phyloP scores from a whole-genome alignment of 2,888 invertebrate genomes.

The Hofmannophila pseudospretella region DNA sequence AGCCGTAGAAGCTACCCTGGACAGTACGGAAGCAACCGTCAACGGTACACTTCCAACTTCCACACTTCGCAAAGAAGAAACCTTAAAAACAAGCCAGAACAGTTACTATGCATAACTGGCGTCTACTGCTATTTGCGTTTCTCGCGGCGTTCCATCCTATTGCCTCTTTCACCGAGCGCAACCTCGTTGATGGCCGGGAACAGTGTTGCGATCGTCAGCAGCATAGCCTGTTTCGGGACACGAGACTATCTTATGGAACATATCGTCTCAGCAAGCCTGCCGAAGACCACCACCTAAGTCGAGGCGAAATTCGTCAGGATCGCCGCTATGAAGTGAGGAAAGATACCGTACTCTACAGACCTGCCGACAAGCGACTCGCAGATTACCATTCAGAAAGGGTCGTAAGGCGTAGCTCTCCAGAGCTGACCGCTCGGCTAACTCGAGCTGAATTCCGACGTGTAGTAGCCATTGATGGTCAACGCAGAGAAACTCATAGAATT shows the following conservation, averaged over 20 bases:
- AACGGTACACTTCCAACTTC: conserved; percentile 42
- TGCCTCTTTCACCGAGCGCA: conserved; percentile 47
- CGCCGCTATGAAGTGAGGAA: conserved; percentile 25
- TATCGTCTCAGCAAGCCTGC: conserved; percentile 20
- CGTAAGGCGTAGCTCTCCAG: conserved; percentile 1
- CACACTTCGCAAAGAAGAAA: conserved; percentile 32
- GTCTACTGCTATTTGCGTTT: conserved; percentile 63
- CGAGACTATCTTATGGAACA: conserved; percentile 30
- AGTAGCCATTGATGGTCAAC: neutral
- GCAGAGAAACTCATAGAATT: conserved; percentile 3
- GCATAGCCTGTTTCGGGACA: conserved; percentile 27
- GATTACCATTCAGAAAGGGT: conserved; percentile 3
- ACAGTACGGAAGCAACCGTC: conserved; percentile 59
- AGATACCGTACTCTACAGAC: conserved; percentile 2
- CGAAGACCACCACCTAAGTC: conserved; percentile 17
- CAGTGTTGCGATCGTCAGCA: conserved; percentile 43
- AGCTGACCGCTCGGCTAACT: neutral
- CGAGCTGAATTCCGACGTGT: conserved; percentile 1
- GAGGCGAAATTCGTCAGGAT: conserved; percentile 23
- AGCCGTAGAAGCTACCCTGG: conserved; percentile 17
- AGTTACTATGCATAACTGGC: conserved; percentile 74
- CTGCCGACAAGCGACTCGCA: neutral
- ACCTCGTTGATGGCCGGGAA: conserved; percentile 61
- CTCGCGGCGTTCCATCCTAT: conserved; percentile 57
- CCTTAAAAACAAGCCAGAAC: conserved; percentile 32